These are phyloP conservation scores for Ennomos fuscantarius DNA, from an alignment of 2,888 invertebrate genomes.

Conservation along the genomic window DNA sequence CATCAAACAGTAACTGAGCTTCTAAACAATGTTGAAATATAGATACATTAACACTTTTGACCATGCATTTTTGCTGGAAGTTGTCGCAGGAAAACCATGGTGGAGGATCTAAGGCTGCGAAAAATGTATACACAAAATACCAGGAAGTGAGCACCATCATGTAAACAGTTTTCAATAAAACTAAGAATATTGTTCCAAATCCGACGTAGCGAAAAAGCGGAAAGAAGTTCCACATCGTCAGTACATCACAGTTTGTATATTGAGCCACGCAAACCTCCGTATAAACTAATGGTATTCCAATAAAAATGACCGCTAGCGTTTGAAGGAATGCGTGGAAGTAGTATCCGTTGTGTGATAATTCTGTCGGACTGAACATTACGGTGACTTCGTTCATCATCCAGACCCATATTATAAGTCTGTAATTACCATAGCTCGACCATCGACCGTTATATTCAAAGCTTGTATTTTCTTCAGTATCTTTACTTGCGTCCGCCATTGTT, in stretches of 20 bases:
- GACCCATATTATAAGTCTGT: conserved; percentile 64
- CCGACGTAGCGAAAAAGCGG: conserved; percentile 69
- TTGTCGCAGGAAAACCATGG: conserved; percentile 72
- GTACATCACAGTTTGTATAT: conserved; percentile 66
- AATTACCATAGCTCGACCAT: conserved; percentile 65
- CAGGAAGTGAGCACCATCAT: conserved; percentile 62
- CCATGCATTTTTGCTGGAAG: conserved; percentile 67
- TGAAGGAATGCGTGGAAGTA: conserved; percentile 58
- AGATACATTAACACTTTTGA: conserved; percentile 69
- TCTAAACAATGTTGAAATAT: conserved; percentile 74
- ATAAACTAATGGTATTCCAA: conserved; percentile 72
- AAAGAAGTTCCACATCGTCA: conserved; percentile 71
- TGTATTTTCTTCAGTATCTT: conserved; percentile 46
- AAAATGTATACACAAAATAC: conserved; percentile 69
- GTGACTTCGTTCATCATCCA: conserved; percentile 74
- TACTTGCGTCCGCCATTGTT: conserved; percentile 35
- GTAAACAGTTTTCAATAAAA: conserved; percentile 62
- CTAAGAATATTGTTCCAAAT: conserved; percentile 60
- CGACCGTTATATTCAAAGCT: conserved; percentile 49
- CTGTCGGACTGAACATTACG: conserved; percentile 54
- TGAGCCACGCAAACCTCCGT: conserved; percentile 75
- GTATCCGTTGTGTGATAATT: conserved; percentile 65
- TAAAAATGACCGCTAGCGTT: conserved; percentile 56
- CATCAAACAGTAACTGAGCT: conserved; percentile 61
- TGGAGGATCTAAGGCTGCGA: conserved; percentile 62